Evolutionary conservation across 2,888 invertebrate genomes (phyloP).

Genomic region (Tetrapedia diversipes): DNA sequence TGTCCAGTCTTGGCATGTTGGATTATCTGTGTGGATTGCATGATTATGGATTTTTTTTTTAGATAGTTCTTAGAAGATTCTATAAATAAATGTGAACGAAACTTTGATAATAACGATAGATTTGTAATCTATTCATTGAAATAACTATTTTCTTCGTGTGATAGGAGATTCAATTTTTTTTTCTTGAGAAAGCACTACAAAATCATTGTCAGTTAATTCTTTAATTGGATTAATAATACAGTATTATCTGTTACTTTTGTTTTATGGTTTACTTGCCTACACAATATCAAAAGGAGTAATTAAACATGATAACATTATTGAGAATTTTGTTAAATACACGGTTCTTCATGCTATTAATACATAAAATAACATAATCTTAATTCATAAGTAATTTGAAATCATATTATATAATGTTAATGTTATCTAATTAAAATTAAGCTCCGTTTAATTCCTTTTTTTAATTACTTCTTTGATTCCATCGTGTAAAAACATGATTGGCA

Average conservation of each 20-base stretch:
- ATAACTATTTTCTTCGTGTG: not conserved
- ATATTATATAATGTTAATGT: not conserved
- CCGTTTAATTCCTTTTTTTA: not conserved
- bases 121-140: not conserved
- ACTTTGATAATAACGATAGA: too few relatives aligned
- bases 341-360: not conserved
- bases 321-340: not conserved
- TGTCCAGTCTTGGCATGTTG: conserved; percentile 33
- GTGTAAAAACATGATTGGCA: not conserved
- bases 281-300: not conserved
- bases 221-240: not conserved
- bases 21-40: conserved; percentile 37
- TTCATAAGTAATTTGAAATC: not conserved
- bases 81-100: not conserved
- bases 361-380: not conserved
- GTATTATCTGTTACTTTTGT: not conserved
- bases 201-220: not conserved
- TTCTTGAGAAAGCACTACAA: not conserved
- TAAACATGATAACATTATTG: not conserved
- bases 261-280: not conserved
- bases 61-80: not conserved
- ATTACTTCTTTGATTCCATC: not conserved
- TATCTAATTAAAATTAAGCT: not conserved
- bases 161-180: not conserved
- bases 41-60: conserved; percentile 29